phyloP scores from a whole-genome alignment of 2,113 vertebrate genomes.

The Sebastes fasciatus region DNA sequence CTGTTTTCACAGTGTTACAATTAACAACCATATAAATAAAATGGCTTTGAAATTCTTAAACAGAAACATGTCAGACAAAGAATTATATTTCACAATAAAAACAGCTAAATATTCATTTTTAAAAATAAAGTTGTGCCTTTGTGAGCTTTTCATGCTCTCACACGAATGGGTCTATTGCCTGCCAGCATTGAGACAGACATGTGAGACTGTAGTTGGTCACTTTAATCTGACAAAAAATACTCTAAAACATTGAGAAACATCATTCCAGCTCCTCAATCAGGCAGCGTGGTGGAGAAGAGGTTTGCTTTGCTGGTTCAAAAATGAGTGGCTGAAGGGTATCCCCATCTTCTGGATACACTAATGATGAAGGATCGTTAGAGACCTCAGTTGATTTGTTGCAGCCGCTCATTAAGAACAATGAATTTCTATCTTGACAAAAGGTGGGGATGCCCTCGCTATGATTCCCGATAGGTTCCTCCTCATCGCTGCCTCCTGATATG shows the following conservation, averaged over 20 bases:
- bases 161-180: not conserved
- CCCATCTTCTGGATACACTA: constrained; percentile 38
- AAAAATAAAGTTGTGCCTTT: not conserved
- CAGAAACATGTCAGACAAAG: not conserved
- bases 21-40: constrained; percentile 15
- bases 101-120: not conserved
- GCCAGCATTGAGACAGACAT: not conserved
- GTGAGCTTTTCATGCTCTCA: not conserved
- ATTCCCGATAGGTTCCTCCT: constrained; percentile 36
- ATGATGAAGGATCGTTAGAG: constrained; percentile 6
- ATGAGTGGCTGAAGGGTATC: not conserved
- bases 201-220: not conserved
- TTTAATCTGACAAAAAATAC: not conserved
- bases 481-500: constrained; percentile 75
- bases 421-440: not conserved
- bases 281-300: not conserved
- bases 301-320: constrained; percentile 8
- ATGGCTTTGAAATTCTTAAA: not conserved
- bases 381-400: constrained; percentile 14
- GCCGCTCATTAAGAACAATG: constrained; percentile 34
- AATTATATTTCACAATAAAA: not conserved
- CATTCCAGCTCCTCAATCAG: constrained; percentile 81
- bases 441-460: not conserved
- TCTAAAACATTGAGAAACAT: constrained; percentile 4
- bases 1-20: not conserved